Base-by-base conservation (phyloP, 2,113 vertebrate species). In the Globicephala melas region DNA sequence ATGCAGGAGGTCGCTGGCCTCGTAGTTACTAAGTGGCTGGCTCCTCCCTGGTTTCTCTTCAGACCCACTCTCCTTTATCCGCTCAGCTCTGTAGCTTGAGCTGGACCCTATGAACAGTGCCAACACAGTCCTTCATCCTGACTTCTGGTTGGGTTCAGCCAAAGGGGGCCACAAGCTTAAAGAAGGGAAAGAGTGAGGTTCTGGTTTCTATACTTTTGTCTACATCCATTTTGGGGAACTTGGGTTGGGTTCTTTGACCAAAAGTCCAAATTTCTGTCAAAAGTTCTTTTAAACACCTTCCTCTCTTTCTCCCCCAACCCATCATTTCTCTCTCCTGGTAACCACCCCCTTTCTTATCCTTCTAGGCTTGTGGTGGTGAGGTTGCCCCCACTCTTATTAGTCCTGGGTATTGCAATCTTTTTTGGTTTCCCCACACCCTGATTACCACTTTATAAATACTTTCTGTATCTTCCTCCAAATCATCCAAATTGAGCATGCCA, bases 151-250 rank as follows among this genome's bases (percentile, higher is more conserved):
- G 4, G 13, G 18, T 60, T 21, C 25, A 31, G 26, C 15, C 33
- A 62, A 44, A 77, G 47, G 23, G 21, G 0, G 41, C 58, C 26
- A 70, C 13, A 58, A 71, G 9, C 4, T 55, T 3, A 26, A 60
- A 4, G 10, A 4, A 71, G 10, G 44, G 44, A 47, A 47, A 17
- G 44, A 58, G 8, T 65, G 47, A 86, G 1, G 15, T 5, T 8
- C 17, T 41, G 2, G 8, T 65, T 73, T 92, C 44, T 67, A 21
- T 65, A 26, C 55, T 87, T 50, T 26, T 13, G 17, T 41, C 25
- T 81, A 47, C 20, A 21, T 2, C 20, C 12, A 14, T 58, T 4
- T 11, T 33, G 6, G 8, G 0, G 8, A 65, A 8, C 9, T 7
- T 28, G n/a, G 28, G 6, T 12, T 50, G 41, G 15, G 7, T 67